Evolutionary conservation across 2,888 invertebrate species (phyloP).

Genomic region (Ferdinandea cuprea): DNA sequence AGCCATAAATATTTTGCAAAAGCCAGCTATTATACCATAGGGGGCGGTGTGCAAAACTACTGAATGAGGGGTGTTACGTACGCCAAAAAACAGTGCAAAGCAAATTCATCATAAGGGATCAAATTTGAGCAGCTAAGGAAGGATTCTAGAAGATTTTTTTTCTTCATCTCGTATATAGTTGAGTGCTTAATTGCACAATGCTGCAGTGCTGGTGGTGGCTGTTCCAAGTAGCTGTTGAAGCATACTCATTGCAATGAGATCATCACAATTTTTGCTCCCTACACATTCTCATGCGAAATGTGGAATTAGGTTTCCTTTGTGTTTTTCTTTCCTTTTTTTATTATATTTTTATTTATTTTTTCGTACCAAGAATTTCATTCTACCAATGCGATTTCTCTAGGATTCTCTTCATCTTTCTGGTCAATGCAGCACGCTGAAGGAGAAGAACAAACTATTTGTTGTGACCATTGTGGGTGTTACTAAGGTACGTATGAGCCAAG

Average conservation of each 20-base stretch:
- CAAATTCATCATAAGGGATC: slow-evolving; percentile 72
- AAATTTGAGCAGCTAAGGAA: slow-evolving; percentile 60
- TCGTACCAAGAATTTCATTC: not conserved
- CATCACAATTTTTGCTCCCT: slow-evolving; percentile 38
- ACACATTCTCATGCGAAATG: slow-evolving; percentile 40
- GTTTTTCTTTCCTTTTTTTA: slow-evolving; percentile 25
- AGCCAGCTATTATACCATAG: slow-evolving; percentile 39
- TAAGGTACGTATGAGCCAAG: slow-evolving; percentile 48
- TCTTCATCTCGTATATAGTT: slow-evolving; percentile 29
- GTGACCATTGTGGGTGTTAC: slow-evolving; percentile 55
- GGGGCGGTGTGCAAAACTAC: slow-evolving; percentile 21
- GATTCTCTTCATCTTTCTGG: slow-evolving; percentile 29
- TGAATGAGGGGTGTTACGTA: slow-evolving; percentile 66
- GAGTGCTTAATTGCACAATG: slow-evolving; percentile 62
- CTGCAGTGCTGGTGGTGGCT: too few relatives aligned
- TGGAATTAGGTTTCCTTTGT: slow-evolving; percentile 61
- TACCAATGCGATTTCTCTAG: slow-evolving; percentile 44
- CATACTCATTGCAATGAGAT: slow-evolving; percentile 29
- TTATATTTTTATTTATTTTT: slow-evolving; percentile 9
- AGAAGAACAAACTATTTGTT: slow-evolving; percentile 22
- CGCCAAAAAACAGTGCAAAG: slow-evolving; percentile 68
- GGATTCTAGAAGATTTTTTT: slow-evolving; percentile 11
- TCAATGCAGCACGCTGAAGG: slow-evolving; percentile 4
- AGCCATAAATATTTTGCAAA: slow-evolving; percentile 71
- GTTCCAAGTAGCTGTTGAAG: not conserved